Conservation (phyloP, 2,888 invertebrate genomes). For the Yponomeuta malinellus region DNA sequence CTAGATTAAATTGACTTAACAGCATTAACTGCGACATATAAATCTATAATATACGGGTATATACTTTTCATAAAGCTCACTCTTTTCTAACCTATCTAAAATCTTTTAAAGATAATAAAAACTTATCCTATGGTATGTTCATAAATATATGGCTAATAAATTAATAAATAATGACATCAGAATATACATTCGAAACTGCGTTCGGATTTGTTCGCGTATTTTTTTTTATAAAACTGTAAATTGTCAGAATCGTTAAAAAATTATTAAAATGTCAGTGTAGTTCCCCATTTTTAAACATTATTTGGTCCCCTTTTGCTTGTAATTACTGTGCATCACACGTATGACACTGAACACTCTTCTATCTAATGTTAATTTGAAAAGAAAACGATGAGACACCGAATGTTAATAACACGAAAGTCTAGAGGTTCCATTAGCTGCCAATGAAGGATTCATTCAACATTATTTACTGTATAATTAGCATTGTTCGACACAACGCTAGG, state of each 20-base stretch:
- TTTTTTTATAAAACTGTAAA: conserved; percentile 31
- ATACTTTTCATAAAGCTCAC: conserved; percentile 69
- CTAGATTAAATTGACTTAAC: conserved; percentile 49
- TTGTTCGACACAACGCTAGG: not conserved
- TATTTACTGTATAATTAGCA: not conserved
- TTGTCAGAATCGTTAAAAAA: conserved; percentile 62
- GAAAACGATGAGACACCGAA: conserved; percentile 30
- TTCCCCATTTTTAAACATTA: conserved; percentile 30
- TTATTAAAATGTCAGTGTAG: conserved; percentile 42
- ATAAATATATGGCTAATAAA: conserved; percentile 74
- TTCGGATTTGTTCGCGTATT: conserved; percentile 44
- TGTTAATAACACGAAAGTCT: conserved; percentile 48
- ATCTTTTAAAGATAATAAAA: conserved; percentile 71
- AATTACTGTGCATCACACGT: conserved; percentile 57
- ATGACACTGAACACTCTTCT: conserved; percentile 17
- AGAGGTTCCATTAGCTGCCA: not conserved
- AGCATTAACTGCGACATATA: conserved; percentile 44
- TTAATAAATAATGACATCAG: conserved; percentile 19
- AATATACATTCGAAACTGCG: conserved; percentile 47
- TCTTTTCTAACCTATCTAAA: conserved; percentile 68
- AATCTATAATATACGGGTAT: conserved; percentile 54
- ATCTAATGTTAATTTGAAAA: conserved; percentile 41
- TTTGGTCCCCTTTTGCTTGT: conserved; percentile 75
- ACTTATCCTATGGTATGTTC: conserved; percentile 75
- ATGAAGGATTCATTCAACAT: conserved; percentile 1